Base-by-base conservation (phyloP, 2,888 invertebrate genomes). In the Pristionchus japonicus region DNA sequence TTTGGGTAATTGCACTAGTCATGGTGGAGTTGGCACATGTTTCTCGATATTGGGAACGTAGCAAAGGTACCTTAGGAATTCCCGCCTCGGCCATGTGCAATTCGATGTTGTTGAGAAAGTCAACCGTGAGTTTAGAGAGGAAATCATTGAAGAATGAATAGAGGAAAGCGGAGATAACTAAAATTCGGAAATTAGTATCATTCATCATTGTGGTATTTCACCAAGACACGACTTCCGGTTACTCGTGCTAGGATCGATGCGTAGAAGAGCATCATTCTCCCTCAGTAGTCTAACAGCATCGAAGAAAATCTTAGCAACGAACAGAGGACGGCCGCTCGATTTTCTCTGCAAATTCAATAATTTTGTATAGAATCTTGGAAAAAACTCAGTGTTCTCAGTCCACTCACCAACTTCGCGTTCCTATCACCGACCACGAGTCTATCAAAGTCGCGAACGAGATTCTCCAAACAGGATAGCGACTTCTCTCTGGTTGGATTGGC, bases 381-480 rank as follows among this genome's bases (percentile, higher is more conserved):
- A 70, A 7, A 70, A 31, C 37, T 74, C 31, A 70, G n/a, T 52
- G 52, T 52, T 4, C 20, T 17, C 15, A 52, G 2, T 7, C 20
- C 20, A 57, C 49, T 52, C 23, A 83, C 82, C 82, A 83, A 34
- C 52, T 83, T 83, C 13, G 82, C 82, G 52, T 83, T 83, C 23
- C n/a, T 83, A 52, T 83, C 82, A n/a, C 82, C 82, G 9, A 23
- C 17, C 17, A 15, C 7, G 20, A 83, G 52, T 52, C 82, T 20
- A 23, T 52, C 82, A 17, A 83, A 49, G 23, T 52, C 34, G 20
- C 52, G 27, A 23, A 83, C 82, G 20, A 83, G 52, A 34, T 83
- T 52, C 37, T 83, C 82, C 17, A 83, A 20, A 23, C 20, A 20
- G 15, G 49, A 15, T 17, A 83, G 82, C 17, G 52, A 34, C 23